Conservation (phyloP, 2,797 vertebrate species). For the Sylvia borin region DNA sequence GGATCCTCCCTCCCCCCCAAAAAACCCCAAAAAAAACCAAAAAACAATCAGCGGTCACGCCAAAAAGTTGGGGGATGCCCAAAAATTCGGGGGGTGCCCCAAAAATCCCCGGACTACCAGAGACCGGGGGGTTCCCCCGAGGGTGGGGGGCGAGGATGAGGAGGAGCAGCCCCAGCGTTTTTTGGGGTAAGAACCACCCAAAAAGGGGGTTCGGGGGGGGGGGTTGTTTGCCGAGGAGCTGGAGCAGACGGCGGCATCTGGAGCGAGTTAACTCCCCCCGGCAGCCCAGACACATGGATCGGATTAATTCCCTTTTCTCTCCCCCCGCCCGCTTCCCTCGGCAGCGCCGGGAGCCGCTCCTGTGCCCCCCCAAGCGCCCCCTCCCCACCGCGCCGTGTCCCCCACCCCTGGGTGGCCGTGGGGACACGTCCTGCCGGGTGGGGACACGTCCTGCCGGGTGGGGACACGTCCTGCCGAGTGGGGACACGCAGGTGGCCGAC, state of each 20-base stretch:
- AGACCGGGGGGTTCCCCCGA: fast-evolving
- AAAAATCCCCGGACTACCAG: background rate
- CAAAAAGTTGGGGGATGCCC: background rate
- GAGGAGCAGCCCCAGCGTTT: background rate
- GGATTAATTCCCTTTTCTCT: background rate
- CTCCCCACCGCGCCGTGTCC: background rate
- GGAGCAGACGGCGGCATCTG: background rate
- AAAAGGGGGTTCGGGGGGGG: background rate
- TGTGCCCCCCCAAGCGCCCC: background rate
- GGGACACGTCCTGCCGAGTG: too few species aligned
- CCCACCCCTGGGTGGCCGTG: too few species aligned
- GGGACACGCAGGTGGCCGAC: too few species aligned
- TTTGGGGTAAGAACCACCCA: background rate
- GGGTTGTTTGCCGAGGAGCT: background rate
- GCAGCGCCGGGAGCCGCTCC: background rate
- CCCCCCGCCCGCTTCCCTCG: background rate
- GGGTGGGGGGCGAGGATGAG: too few species aligned
- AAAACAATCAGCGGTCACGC: fast-evolving
- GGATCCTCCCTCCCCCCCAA: background rate
- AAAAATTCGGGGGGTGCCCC: background rate
- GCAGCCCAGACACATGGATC: background rate
- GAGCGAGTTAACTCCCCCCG: background rate
- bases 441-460: too few species aligned
- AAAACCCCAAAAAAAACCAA: too few species aligned
- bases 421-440: too few species aligned